phyloP scores from a whole-genome alignment of 2,888 invertebrate genomes.

The Hyposoter didymator region DNA sequence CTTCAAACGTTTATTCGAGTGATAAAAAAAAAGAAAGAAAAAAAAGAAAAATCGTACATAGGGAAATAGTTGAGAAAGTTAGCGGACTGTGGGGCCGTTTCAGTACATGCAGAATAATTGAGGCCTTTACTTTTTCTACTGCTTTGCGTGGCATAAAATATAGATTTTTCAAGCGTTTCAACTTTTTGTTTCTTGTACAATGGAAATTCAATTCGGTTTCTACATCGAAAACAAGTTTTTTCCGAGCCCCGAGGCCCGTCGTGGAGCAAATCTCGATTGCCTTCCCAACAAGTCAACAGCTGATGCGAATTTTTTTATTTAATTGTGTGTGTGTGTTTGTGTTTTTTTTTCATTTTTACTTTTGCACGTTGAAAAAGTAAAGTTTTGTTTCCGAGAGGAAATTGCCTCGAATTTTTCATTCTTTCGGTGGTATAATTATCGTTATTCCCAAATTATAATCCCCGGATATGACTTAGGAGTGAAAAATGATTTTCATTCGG shows the following conservation, averaged over 20 bases:
- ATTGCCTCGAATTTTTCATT: background rate
- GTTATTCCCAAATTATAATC: slow-evolving; percentile 1
- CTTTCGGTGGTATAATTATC: background rate
- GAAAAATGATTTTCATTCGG: slow-evolving; percentile 12
- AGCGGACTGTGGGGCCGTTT: slow-evolving; percentile 15
- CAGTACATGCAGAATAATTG: slow-evolving; percentile 39
- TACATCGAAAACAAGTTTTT: slow-evolving; percentile 24
- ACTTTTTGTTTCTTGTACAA: slow-evolving; percentile 7
- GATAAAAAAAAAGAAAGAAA: slow-evolving; percentile 26
- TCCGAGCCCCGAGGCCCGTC: background rate
- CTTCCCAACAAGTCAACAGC: slow-evolving; percentile 14
- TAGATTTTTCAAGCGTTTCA: slow-evolving; percentile 28
- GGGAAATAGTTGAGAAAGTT: slow-evolving; percentile 35
- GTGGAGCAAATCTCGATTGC: background rate
- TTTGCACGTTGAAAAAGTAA: background rate
- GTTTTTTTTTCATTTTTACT: background rate
- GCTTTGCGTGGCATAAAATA: slow-evolving; percentile 1
- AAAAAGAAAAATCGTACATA: slow-evolving; percentile 1
- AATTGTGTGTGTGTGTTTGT: background rate
- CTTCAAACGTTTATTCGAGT: slow-evolving; percentile 47
- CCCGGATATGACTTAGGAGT: background rate
- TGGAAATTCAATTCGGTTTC: slow-evolving; percentile 30
- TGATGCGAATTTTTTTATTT: background rate
- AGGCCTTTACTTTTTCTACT: slow-evolving; percentile 25
- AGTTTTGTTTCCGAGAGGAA: background rate